Base-by-base conservation (phyloP, 1,140 invertebrate species). In the Cherax destructor region DNA sequence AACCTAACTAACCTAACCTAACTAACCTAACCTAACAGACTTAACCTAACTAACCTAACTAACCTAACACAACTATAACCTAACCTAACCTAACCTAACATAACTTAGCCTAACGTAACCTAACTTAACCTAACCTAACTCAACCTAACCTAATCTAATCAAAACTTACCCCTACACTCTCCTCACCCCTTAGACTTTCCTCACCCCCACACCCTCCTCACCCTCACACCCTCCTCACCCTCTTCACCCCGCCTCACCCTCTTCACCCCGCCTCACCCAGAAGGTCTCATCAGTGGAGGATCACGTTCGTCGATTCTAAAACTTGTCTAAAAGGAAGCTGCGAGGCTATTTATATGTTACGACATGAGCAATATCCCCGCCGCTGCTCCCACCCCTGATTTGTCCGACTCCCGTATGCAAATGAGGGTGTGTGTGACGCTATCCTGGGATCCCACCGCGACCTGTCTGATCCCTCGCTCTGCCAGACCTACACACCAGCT, bases 361-460 rank as follows among this genome's bases (percentile, higher is more conserved):
- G 81, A 83, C 81, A 83, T 83, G 81, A 83, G 59, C 61, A 83
- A 83, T 65, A 83, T 56, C 81, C 59, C 18, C 24, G 24, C 11
- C 61, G 24, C 59, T 83, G 30, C 69, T 47, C 80, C 81, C 4
- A 1, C 30, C 52, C 81, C 81, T 83, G 81, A 83, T 83, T 83
- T 83, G 81, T 83, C 59, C 69, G 61, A 56, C 81, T 83, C 21
- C 13, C 56, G 59, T 83, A 83, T 83, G 81, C 30, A 83, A 83
- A 83, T 83, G 81, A n/a, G 65, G 59, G 52, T 7, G 47, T 21
- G 61, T 0, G 61, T 24, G n/a, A 11, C 52, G 81, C 81, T 83
- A 83, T 83, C 81, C 81, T 18, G 47, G 81, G 81, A 83, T 83
- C 81, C 69, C 18, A 47, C 41, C 41, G 6, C 86, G 78, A 79